Base-by-base conservation (phyloP, 2,113 vertebrate species). In the Antennarius striatus region DNA sequence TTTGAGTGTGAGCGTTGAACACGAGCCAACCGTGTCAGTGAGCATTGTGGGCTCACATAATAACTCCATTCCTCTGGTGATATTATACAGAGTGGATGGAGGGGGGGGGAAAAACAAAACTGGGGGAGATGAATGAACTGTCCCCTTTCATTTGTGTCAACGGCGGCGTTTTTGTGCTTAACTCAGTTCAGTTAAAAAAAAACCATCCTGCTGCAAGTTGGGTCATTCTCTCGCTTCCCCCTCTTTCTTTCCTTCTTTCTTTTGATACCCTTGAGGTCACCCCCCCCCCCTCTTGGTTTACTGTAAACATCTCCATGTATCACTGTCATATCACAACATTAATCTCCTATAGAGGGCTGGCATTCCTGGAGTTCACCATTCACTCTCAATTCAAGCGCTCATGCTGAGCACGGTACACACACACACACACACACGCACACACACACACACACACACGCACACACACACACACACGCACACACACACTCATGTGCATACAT, bases 271-370 rank as follows among this genome's bases (percentile, higher is more conserved):
- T 57, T 49, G 63, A 77, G 79, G 56, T 78, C 22, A 7, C 65
- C 43, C 63, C 53, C 8, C 3, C 45, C 32, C 14, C 63, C 42
- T 62, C 63, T 56, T 42, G 47, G 57, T 89, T 84, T 88, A 89
- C 87, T 83, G 87, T 88, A 91, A 90, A 89, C 87, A 87, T 83
- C 83, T 75, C 83, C 81, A 90, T 91, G 87, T 80, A 90, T 91
- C 87, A 91, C 84, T 91, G 88, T 91, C 90, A 90, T 91, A 88
- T 90, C 78, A 77, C 62, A 28, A 39, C 82, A 90, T 89, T 91
- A 82, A 88, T 82, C 80, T 80, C 67, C 76, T 69, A 75, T 71
- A 71, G 57, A 80, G 57, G 69, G 70, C 65, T 48, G 6, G 65
- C 40, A 17, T 78, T 47, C 90, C 84, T 32, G 71, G 71, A 52